Percentiles rank a stretch among this genome's conserved stretches.
Evolutionary conservation across 2,888 invertebrate genomes (phyloP).

Genomic region (Drosophila incognita): DNA sequence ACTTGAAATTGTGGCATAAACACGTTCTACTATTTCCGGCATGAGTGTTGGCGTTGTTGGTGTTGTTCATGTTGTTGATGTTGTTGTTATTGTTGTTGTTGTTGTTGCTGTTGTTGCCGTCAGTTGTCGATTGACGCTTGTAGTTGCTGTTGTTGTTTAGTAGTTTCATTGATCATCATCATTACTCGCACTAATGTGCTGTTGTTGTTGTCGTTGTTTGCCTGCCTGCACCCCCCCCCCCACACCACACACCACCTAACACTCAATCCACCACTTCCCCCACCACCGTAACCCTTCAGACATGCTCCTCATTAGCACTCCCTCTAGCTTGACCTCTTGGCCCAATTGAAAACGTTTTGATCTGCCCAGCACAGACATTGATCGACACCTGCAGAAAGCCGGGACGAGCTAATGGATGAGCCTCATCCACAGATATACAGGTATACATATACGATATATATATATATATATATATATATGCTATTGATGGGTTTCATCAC

Average conservation of each 20-base stretch:
- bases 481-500: neutral
- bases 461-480: neutral
- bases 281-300: neutral
- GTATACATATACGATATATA: neutral
- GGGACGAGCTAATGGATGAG: slow-evolving; percentile 10
- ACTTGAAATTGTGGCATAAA: slow-evolving; percentile 81
- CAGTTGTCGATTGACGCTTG: slow-evolving; percentile 4
- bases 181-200: slow-evolving; percentile 54
- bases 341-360: slow-evolving; percentile 53
- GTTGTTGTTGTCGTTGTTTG: neutral
- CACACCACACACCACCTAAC: neutral
- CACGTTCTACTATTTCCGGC: slow-evolving; percentile 81
- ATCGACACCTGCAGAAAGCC: slow-evolving; percentile 32
- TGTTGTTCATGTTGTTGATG: slow-evolving; percentile 38
- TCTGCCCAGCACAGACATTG: slow-evolving; percentile 17
- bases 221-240: neutral
- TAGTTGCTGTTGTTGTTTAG: slow-evolving; percentile 36
- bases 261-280: neutral
- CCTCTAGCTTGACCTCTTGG: slow-evolving; percentile 47
- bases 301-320: slow-evolving; percentile 18
- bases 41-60: slow-evolving; percentile 67
- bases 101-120: slow-evolving; percentile 36
- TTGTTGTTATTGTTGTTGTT: slow-evolving; percentile 18
- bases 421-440: neutral
- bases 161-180: slow-evolving; percentile 79